phyloP scores from a whole-genome alignment of 1,140 invertebrate species.

The Drosophila baimaii region DNA sequence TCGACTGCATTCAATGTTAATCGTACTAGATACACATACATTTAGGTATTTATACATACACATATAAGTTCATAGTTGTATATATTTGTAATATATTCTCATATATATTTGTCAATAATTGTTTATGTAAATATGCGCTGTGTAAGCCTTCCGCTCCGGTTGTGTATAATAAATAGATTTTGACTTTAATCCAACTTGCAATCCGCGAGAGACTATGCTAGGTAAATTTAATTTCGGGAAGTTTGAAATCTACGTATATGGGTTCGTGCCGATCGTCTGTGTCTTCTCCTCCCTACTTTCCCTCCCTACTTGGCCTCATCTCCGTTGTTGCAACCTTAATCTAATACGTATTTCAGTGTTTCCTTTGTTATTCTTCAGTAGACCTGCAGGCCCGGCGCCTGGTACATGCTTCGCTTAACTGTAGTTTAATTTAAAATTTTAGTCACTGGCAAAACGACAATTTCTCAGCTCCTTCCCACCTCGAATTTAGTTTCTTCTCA shows the following conservation, averaged over 20 bases:
- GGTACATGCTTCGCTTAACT: conserved; percentile 32
- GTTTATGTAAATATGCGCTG: conserved; percentile 67
- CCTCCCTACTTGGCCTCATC: conserved; percentile 29
- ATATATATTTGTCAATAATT: conserved; percentile 64
- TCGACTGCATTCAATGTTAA: conserved; percentile 52
- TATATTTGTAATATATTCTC: conserved; percentile 68
- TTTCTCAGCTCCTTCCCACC: conserved; percentile 27
- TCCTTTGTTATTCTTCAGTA: conserved; percentile 35
- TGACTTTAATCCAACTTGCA: conserved; percentile 60
- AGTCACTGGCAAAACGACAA: conserved; percentile 77
- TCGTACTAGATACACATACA: conserved; percentile 60
- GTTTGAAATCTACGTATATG: conserved; percentile 80
- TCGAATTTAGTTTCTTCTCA: conserved; percentile 38
- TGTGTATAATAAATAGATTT: conserved; percentile 74
- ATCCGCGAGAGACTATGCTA: conserved; percentile 47
- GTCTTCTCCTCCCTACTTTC: conserved; percentile 9
- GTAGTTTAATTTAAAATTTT: conserved; percentile 66
- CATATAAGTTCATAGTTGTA: conserved; percentile 64
- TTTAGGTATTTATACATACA: conserved; percentile 62
- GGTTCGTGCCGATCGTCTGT: conserved; percentile 38
- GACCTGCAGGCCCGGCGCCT: conserved; percentile 40
- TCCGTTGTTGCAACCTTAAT: conserved; percentile 76
- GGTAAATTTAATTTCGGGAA: conserved; percentile 74
- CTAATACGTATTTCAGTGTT: conserved; percentile 81
- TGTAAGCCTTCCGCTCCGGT: conserved; percentile 48